Evolutionary conservation across 2,888 invertebrate species (phyloP), one percentile per base, ranked within the genome.

Genomic region (Xestia rhomboidea): DNA sequence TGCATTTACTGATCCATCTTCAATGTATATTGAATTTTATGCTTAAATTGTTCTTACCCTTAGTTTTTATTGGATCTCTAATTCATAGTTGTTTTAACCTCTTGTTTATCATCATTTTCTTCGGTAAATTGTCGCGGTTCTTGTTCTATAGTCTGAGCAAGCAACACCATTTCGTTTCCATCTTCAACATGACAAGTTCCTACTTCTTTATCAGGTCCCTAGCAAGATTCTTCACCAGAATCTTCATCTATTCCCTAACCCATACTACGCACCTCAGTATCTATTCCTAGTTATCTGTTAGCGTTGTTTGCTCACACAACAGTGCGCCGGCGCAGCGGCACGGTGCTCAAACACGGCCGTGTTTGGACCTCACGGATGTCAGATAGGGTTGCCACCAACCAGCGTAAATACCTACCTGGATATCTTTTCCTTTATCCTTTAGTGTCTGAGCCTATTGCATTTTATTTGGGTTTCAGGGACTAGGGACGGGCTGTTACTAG

Each of bases 341-440:
- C 73, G 78, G 92, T 93, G 91, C 91, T 90, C 93, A 94, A 95
- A 95, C 93, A 95, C 71, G 83, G 80, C 85, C 75, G 80, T 89
- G 88, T 89, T 88, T 86, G 88, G 94, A 93, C 94, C 94, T 93
- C 93, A 94, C 92, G 94, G 94, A 95, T 94, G 92, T 88, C 82
- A 84, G 85, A 87, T 94, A 89, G 94, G 94, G 94, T 92, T 92
- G 87, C 24, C 77, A 78, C 76, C n/a, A 79, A 71, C 46, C 38
- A 30, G 73, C 73, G 76, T 67, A 49, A 46, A 82, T 76, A 63
- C 86, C 73, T 57, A 60, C 30, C 21, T 54, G 34, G 34, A 13
- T 66, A 77, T 64, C 49, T 73, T 71, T 64, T 34, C 18, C n/a
- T 46, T 68, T 81, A 81, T 73, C 44, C 49, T 5, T 64, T 60